phyloP scores from a whole-genome alignment of 1,140 invertebrate species.

The Neuroterus valhalla region DNA sequence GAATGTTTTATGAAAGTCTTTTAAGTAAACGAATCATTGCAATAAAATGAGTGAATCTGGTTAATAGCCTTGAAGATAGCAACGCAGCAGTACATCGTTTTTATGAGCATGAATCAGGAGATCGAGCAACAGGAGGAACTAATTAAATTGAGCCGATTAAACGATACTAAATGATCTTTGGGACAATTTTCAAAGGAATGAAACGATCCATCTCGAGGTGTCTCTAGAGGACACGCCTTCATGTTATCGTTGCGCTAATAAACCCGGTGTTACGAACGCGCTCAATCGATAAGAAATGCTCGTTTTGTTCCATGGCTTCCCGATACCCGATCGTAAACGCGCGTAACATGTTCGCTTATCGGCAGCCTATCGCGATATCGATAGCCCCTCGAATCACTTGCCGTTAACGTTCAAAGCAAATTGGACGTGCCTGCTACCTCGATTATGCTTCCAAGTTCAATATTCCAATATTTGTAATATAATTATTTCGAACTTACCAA shows the following conservation, averaged over 20 bases:
- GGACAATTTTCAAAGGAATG: slow-evolving; percentile 12
- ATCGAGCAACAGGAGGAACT: slow-evolving; percentile 6
- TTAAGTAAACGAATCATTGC: slow-evolving; percentile 5
- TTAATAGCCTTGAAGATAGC: slow-evolving; percentile 7
- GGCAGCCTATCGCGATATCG: slow-evolving; percentile 22
- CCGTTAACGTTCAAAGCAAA: slow-evolving; percentile 17
- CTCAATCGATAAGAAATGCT: slow-evolving; percentile 29
- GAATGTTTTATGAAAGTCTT: neutral
- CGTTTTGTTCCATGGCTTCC: slow-evolving; percentile 28
- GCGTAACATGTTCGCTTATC: slow-evolving; percentile 26
- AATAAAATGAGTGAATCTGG: slow-evolving; percentile 16
- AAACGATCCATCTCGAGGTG: slow-evolving; percentile 27
- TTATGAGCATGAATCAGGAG: slow-evolving; percentile 4
- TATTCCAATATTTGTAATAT: no score
- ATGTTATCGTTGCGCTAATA: slow-evolving; percentile 28
- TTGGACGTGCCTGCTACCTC: neutral
- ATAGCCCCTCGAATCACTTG: slow-evolving; percentile 15
- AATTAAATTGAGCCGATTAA: slow-evolving; percentile 26
- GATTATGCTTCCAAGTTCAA: neutral
- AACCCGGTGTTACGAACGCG: slow-evolving; percentile 17
- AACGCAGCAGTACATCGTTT: neutral
- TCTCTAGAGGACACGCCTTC: slow-evolving; percentile 27
- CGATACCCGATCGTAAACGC: slow-evolving; percentile 20
- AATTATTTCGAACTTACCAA: no score
- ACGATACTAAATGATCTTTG: slow-evolving; percentile 25